Conservation (phyloP, 2,113 vertebrate species). For the Falco punctatus region DNA sequence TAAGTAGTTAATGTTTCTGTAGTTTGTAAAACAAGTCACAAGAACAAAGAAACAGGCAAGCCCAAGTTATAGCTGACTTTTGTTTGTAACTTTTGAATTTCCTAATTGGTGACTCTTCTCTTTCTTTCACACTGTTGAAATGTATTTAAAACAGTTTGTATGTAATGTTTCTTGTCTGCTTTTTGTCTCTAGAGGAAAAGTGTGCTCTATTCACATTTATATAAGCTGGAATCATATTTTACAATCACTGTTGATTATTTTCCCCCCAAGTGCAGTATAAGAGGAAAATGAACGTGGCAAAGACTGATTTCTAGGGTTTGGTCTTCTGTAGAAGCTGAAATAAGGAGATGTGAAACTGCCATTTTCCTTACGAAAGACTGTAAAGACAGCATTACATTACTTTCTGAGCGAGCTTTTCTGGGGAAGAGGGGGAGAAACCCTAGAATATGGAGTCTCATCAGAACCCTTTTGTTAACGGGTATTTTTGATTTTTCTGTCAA, state of each 20-base stretch:
- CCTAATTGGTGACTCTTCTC: conserved; percentile 62
- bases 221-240: conserved; percentile 74
- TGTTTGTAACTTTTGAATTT: conserved; percentile 48
- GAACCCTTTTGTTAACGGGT: conserved; percentile 78
- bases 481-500: conserved; percentile 76
- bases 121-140: conserved; percentile 58
- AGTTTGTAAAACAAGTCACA: conserved; percentile 10
- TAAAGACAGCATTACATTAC: conserved; percentile 65
- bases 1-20: neutral
- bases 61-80: conserved; percentile 19
- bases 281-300: conserved; percentile 55
- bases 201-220: conserved; percentile 69
- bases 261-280: neutral
- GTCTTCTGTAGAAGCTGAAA: conserved; percentile 66
- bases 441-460: conserved; percentile 67
- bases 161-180: conserved; percentile 63
- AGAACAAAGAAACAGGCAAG: conserved; percentile 51
- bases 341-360: conserved; percentile 52
- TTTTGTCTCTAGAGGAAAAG: conserved; percentile 64
- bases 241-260: conserved; percentile 53
- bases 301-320: conserved; percentile 61
- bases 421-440: conserved; percentile 60
- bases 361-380: conserved; percentile 63
- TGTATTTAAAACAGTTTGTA: conserved; percentile 69
- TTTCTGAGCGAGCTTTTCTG: conserved; percentile 72